These are phyloP conservation scores for Trematomus bernacchii DNA, from an alignment of 2,797 vertebrate genomes.

Conservation along the genomic window DNA sequence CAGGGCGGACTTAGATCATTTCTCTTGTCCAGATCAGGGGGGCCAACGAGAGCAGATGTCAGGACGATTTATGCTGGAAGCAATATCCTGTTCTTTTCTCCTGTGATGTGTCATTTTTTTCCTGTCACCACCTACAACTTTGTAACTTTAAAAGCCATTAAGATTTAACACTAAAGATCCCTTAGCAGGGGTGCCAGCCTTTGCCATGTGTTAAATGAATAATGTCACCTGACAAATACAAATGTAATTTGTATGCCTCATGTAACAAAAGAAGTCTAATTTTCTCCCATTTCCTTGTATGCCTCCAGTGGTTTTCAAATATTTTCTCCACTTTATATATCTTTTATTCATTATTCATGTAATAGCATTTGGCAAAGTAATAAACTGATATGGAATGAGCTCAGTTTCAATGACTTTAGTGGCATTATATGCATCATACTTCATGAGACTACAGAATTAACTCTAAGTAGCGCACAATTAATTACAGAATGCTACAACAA, in stretches of 20 bases:
- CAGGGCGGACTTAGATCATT: constrained; percentile 48
- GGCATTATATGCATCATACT: constrained; percentile 56
- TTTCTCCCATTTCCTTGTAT: constrained; percentile 16
- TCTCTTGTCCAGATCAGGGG: constrained; percentile 40
- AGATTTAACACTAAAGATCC: background rate
- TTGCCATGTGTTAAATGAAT: constrained; percentile 18
- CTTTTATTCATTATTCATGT: constrained; percentile 58
- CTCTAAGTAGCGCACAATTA: constrained; percentile 63
- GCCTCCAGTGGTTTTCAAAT: constrained; percentile 41
- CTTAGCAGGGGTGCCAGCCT: constrained; percentile 3
- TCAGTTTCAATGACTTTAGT: constrained; percentile 60
- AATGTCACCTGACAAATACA: constrained; percentile 4
- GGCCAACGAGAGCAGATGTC: constrained; percentile 46
- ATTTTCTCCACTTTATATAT: constrained; percentile 35
- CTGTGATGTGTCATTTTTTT: constrained; percentile 31
- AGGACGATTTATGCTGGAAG: constrained; percentile 44
- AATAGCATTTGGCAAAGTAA: constrained; percentile 61
- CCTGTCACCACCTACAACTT: constrained; percentile 16
- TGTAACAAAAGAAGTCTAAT: constrained; percentile 15
- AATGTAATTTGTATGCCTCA: background rate
- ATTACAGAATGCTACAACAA: constrained; percentile 38
- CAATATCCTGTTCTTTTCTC: constrained; percentile 34
- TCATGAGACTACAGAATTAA: constrained; percentile 74
- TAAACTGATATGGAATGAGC: constrained; percentile 54
- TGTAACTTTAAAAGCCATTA: constrained; percentile 35